A percentile compares a stretch with the other conserved stretches of the same genome.
phyloP scores from a whole-genome alignment of 2,888 invertebrate species.

The Adelphocoris suturalis region DNA sequence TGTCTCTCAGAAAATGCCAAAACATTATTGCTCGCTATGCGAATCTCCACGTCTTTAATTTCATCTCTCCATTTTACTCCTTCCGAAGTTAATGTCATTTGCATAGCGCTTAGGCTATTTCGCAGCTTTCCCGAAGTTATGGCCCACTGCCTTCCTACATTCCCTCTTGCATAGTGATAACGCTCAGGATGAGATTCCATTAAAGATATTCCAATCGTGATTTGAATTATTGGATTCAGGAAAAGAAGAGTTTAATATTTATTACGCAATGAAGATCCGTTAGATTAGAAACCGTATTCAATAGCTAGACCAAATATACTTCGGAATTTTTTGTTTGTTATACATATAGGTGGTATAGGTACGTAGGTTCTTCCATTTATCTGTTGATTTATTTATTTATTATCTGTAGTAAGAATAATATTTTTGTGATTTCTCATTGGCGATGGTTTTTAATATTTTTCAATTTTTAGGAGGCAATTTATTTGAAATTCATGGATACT shows the following conservation, averaged over 20 bases:
- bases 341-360: too few relatives aligned
- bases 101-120: conserved; percentile 10
- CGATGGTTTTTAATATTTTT: too few relatives aligned
- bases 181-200: not conserved
- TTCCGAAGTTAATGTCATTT: conserved; percentile 7
- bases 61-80: conserved; percentile 7
- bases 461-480: too few relatives aligned
- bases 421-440: too few relatives aligned
- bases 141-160: not conserved
- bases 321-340: too few relatives aligned
- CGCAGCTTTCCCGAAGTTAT: not conserved
- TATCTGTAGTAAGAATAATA: too few relatives aligned
- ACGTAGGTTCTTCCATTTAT: too few relatives aligned
- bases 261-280: too few relatives aligned
- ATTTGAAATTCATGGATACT: too few relatives aligned
- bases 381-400: too few relatives aligned
- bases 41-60: conserved; percentile 12
- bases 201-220: conserved; percentile 1
- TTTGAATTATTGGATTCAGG: not conserved
- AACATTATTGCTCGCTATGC: not conserved
- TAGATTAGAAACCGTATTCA: too few relatives aligned
- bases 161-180: not conserved
- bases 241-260: not conserved
- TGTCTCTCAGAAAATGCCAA: not conserved
- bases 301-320: too few relatives aligned